Base-by-base conservation (phyloP, 2,888 invertebrate species). In the Mamestra brassicae region DNA sequence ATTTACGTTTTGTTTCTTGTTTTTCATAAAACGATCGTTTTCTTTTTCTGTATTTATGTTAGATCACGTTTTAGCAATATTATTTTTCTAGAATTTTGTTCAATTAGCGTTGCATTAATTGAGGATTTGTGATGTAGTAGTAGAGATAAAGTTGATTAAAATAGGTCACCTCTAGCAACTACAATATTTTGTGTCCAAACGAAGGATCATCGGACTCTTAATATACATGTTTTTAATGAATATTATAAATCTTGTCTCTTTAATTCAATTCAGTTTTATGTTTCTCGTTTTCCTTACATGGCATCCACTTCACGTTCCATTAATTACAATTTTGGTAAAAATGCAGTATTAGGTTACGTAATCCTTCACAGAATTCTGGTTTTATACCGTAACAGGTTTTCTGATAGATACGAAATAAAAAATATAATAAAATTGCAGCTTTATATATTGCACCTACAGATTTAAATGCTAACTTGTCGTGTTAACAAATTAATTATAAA, bases 321-420 rank as follows among this genome's bases (percentile, higher is more conserved):
- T 17, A 34, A n/a, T 62, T 0, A 45, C n/a, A 4, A 50, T 47
- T 60, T 78, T 34, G 0, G 1, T 1, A 34, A 45, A 67, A 77
- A 52, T 47, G 11, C 13, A 11, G 45, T 4, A 15, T 62, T 26
- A n/a, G 11, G 0, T 60, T 8, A 47, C 6, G 13, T 42, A 0
- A 54, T 58, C 26, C 26, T 47, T 78, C 26, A 52, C 3, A 38
- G 15, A 78, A 52, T 45, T 74, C 15, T 45, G 7, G 17, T 50
- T 36, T 42, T 26, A 26, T 13, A n/a, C 6, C 11, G 4, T 4
- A n/a, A 65, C 57, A 11, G 45, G 65, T 66, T 70, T 58, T 55
- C 7, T 55, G 11, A n/a, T 52, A 3, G 26, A 57, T 67, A 36
- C 38, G 34, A 34, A 15, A 7, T 3, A 15, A 34, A 34, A 52